Conservation (phyloP, 2,888 invertebrate species). For the Andrena hattorfiana region DNA sequence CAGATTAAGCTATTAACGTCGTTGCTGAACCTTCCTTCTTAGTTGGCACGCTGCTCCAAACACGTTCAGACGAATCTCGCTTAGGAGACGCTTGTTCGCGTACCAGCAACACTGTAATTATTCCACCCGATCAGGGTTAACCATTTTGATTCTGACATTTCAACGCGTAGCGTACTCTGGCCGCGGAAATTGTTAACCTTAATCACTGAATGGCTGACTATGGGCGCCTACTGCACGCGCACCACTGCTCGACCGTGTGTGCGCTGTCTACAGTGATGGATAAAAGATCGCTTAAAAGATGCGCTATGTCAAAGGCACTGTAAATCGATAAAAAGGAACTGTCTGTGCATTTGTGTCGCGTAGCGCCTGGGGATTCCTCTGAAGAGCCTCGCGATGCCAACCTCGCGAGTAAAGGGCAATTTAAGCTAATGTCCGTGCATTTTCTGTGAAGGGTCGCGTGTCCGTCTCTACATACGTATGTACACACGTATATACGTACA, state of each 20-base stretch:
- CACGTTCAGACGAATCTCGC: constrained; percentile 1
- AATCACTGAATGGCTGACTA: neutral
- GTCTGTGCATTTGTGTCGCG: too few species aligned
- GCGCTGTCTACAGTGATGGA: too few species aligned
- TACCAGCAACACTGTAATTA: neutral
- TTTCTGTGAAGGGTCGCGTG: neutral
- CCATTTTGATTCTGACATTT: neutral
- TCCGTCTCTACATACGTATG: neutral
- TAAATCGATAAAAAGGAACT: too few species aligned
- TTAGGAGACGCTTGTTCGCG: constrained; percentile 14
- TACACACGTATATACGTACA: neutral
- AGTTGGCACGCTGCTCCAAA: neutral
- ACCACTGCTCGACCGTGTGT: neutral
- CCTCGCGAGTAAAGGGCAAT: neutral
- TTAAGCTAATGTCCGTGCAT: neutral
- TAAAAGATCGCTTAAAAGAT: neutral
- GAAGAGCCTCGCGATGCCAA: too few species aligned
- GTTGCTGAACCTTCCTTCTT: neutral
- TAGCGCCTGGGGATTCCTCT: too few species aligned
- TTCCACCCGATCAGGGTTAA: neutral
- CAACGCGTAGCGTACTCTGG: neutral
- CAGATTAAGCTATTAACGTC: constrained; percentile 21
- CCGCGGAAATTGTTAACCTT: neutral
- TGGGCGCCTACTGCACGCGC: neutral
- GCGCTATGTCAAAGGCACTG: neutral